Conservation (phyloP, 1,140 invertebrate species). For the Hestina assimilis region DNA sequence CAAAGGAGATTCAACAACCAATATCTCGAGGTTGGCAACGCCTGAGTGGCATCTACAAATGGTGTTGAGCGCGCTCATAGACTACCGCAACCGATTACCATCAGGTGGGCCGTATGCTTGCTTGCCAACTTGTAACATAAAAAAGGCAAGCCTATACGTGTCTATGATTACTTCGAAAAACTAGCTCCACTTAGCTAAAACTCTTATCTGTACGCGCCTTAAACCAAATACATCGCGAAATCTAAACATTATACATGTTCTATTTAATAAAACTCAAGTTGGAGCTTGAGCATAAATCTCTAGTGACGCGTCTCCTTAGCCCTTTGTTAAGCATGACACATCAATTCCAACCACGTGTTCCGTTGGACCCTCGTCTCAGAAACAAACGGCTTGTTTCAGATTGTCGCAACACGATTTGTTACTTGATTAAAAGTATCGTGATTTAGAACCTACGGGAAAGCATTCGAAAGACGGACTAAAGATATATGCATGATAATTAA, state of each 20-base stretch:
- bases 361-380: constrained; percentile 13
- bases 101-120: too few species aligned
- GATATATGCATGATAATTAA: too few species aligned
- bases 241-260: not conserved
- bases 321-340: constrained; percentile 5
- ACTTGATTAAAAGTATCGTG: constrained; percentile 17
- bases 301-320: not conserved
- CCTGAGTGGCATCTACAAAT: too few species aligned
- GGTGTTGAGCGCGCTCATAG: too few species aligned
- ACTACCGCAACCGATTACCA: too few species aligned
- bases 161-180: too few species aligned
- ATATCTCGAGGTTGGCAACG: too few species aligned
- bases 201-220: too few species aligned
- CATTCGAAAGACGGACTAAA: not conserved
- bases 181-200: too few species aligned
- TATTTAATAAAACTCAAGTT: not conserved
- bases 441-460: not conserved
- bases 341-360: constrained; percentile 17
- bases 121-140: too few species aligned
- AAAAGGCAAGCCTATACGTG: too few species aligned
- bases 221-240: not conserved
- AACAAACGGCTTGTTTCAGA: constrained; percentile 4
- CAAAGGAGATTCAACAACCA: too few species aligned
- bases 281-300: not conserved
- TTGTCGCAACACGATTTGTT: constrained; percentile 10